Evolutionary conservation across 2,797 vertebrate species (phyloP).

Genomic region (Chloroceryle amazona): DNA sequence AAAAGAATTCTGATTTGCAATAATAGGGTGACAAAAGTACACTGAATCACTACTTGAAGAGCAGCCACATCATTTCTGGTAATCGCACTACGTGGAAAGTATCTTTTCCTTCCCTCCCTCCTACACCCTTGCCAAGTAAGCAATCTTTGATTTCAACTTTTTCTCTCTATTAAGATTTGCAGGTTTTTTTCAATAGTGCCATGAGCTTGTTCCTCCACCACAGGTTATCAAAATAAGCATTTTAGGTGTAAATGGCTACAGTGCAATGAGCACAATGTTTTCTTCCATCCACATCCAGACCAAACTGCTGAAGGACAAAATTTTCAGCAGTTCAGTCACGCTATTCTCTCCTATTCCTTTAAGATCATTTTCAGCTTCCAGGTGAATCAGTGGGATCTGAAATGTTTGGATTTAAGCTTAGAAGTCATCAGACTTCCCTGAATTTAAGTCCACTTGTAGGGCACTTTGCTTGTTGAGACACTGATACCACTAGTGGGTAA

Average conservation of each 20-base stretch:
- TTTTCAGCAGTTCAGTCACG: background rate
- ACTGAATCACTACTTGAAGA: conserved; percentile 37
- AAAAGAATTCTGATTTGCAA: conserved; percentile 35
- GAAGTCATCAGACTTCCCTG: background rate
- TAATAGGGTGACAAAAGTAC: background rate
- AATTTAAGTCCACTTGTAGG: background rate
- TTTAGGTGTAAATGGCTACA: background rate
- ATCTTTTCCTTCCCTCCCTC: conserved; percentile 37
- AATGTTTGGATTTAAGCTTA: background rate
- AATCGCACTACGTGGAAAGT: background rate
- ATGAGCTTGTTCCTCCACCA: background rate
- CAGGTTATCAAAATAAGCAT: background rate
- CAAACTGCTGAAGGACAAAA: background rate
- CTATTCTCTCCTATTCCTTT: background rate
- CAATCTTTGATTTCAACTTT: background rate
- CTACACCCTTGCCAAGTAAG: conserved; percentile 29
- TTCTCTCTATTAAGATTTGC: background rate
- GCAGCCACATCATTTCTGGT: conserved; percentile 38
- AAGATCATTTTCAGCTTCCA: background rate
- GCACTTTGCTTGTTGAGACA: background rate
- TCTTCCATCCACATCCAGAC: background rate
- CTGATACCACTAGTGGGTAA: background rate
- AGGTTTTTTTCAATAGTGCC: background rate
- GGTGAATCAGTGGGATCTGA: background rate
- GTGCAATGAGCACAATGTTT: background rate